phyloP scores from a whole-genome alignment of 1,140 invertebrate species.

The Arctopsyche grandis region DNA sequence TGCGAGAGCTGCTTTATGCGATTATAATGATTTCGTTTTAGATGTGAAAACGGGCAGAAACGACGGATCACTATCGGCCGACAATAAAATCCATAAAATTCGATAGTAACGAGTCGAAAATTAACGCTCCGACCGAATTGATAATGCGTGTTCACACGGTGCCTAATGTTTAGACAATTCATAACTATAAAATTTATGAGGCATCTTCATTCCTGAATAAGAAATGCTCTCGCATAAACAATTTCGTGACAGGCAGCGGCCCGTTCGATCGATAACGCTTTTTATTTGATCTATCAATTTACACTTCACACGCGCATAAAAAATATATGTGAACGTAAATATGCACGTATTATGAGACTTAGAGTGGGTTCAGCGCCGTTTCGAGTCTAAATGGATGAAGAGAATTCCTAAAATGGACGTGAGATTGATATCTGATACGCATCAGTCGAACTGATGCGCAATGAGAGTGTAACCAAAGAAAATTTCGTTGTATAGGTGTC shows the following conservation, averaged over 20 bases:
- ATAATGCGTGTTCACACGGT: conserved; percentile 34
- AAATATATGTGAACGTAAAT: neutral
- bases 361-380: neutral
- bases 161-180: conserved; percentile 32
- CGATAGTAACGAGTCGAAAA: neutral
- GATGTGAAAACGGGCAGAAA: neutral
- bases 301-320: conserved; percentile 2
- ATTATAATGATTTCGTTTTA: conserved; percentile 27
- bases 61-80: conserved; percentile 4
- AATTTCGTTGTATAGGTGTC: neutral
- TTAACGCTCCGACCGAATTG: conserved; percentile 13
- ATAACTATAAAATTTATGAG: conserved; percentile 41
- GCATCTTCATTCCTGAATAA: conserved; percentile 17
- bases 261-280: neutral
- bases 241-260: neutral
- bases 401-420: neutral
- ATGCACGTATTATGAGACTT: neutral
- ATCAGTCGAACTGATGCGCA: neutral
- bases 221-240: conserved; percentile 22
- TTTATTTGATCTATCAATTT: conserved; percentile 3
- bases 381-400: neutral
- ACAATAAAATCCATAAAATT: neutral
- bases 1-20: neutral
- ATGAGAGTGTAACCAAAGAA: neutral
- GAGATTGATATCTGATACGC: neutral